Evolutionary conservation across 2,888 invertebrate species (phyloP).

Genomic region (Leptothorax acervorum): DNA sequence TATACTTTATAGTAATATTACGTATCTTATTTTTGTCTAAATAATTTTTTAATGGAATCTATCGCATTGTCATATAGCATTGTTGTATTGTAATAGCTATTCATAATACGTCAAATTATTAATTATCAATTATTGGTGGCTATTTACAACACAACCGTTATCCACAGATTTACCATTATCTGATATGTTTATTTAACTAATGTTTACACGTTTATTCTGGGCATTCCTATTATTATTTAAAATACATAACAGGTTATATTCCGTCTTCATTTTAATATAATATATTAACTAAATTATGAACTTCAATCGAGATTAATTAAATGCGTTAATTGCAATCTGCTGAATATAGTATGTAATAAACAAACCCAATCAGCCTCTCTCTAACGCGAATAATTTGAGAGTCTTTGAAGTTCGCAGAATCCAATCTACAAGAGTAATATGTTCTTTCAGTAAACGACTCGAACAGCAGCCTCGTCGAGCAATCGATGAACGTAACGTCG

Average conservation of each 20-base stretch:
- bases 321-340: background rate
- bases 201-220: background rate
- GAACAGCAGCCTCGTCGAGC: conserved; percentile 78
- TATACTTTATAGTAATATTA: background rate
- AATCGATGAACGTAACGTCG: conserved; percentile 80
- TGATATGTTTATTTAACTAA: background rate
- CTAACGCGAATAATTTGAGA: background rate
- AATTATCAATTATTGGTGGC: background rate
- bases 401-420: background rate
- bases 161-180: background rate
- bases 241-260: background rate
- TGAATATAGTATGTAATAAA: background rate
- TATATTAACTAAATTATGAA: background rate
- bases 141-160: background rate
- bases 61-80: background rate
- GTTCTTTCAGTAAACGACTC: conserved; percentile 78
- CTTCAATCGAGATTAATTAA: conserved; percentile 9
- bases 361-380: background rate
- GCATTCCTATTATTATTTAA: conserved; percentile 1
- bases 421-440: background rate
- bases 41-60: background rate
- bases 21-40: background rate
- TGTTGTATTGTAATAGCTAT: background rate
- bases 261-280: background rate
- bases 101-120: background rate